A percentile compares a stretch with the other conserved stretches of the same genome.
These are phyloP conservation scores for Physella acuta DNA, from an alignment of 1,140 invertebrate species.

Conservation along the genomic window DNA sequence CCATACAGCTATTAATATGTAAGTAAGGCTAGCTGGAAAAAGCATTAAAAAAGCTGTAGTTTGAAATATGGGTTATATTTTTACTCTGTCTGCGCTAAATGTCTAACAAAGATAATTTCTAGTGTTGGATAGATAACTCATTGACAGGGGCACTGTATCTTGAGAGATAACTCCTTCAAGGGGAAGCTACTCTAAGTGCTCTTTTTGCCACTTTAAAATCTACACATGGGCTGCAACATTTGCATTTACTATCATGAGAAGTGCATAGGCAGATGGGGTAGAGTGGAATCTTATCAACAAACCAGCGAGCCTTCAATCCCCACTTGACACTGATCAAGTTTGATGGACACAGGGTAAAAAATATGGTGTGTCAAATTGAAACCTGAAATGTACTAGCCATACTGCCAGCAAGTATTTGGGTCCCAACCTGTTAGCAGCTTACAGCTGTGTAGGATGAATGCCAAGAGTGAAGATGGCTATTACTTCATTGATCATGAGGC, in stretches of 20 bases:
- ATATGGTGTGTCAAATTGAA: neutral
- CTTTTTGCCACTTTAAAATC: slow-evolving; percentile 10
- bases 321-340: slow-evolving; percentile 17
- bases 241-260: slow-evolving; percentile 9
- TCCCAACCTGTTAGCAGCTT: slow-evolving; percentile 4
- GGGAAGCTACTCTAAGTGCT: no score
- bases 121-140: no score
- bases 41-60: no score
- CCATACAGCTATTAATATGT: no score
- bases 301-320: neutral
- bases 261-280: slow-evolving; percentile 5
- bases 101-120: no score
- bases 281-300: slow-evolving; percentile 1
- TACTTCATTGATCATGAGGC: slow-evolving; percentile 20
- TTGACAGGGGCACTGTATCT: no score
- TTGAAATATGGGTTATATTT: no score
- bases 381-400: neutral
- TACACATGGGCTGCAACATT: slow-evolving; percentile 1
- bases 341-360: slow-evolving; percentile 4
- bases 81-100: no score
- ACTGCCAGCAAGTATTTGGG: slow-evolving; percentile 6
- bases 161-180: no score
- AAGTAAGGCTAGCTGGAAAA: no score
- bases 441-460: slow-evolving; percentile 14
- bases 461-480: slow-evolving; percentile 19